Base-by-base conservation (phyloP, 2,113 vertebrate species). In the Coracopsis vasa region DNA sequence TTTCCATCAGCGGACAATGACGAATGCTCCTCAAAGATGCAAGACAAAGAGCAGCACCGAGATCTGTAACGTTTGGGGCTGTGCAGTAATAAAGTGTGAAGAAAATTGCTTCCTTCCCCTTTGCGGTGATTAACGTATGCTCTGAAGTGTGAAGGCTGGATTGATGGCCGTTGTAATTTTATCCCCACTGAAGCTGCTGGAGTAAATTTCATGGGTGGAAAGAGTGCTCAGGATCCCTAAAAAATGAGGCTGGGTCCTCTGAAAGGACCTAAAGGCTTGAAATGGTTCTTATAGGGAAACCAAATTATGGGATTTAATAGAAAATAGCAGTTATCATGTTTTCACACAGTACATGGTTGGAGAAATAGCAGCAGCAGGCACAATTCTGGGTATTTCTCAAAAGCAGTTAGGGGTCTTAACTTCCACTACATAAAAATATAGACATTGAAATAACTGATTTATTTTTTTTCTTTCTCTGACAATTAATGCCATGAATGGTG, bases 61-160 rank as follows among this genome's bases (percentile, higher is more conserved):
- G 91, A 56, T 65, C n/a, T 67, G 66, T 74, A 41, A 54, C 1
- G 2, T 39, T 7, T 9, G 1, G 65, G 70, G 33, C 54, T 51
- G 44, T 4, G 10, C 61, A 33, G n/a, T 72, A 89, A 96, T 79
- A 95, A 86, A 90, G 92, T 79, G 94, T 90, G 96, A 95, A 84
- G 88, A 84, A 93, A 96, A 96, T 94, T 89, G 37, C 72, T 96
- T 94, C 95, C 88, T 96, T 88, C 83, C 94, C 82, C 35, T 88
- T 61, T 12, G 28, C 0, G 14, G 92, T 80, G 92, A 93, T 95
- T 64, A 93, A 61, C 0, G 9, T 61, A 4, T 2, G 82, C 80
- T 88, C 86, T 84, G 60, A 94, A 71, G 80, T 75, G 50, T 0
- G 18, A 86, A 82, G 33, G 24, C 27, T 62, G 56, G 80, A 89